Evolutionary conservation across 2,113 vertebrate genomes (phyloP).

Genomic region (Rhinoderma darwinii): DNA sequence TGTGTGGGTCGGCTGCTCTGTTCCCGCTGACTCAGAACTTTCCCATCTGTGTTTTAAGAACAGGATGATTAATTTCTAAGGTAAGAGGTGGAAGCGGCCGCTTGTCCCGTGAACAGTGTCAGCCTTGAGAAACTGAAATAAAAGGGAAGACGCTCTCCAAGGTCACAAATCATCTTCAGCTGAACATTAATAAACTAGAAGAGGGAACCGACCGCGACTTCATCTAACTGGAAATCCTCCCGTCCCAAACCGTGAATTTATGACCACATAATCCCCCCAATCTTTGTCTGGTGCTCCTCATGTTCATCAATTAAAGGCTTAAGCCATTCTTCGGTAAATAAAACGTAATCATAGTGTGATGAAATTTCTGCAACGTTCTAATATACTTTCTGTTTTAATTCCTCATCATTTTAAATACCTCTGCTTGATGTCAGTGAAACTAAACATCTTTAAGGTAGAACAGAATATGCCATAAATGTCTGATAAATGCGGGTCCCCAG

Average conservation of each 20-base stretch:
- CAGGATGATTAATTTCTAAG: slow-evolving; percentile 51
- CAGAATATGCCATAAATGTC: too few relatives aligned
- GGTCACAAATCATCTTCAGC: slow-evolving; percentile 36
- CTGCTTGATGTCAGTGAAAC: too few relatives aligned
- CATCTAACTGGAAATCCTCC: background rate
- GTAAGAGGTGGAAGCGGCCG: slow-evolving; percentile 28
- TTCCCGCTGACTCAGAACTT: slow-evolving; percentile 50
- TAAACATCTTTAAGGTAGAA: too few relatives aligned
- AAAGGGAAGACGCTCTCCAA: slow-evolving; percentile 22
- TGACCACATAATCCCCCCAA: background rate
- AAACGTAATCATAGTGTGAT: too few relatives aligned
- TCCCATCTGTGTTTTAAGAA: slow-evolving; percentile 53
- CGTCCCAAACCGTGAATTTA: background rate
- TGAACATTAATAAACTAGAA: slow-evolving; percentile 13
- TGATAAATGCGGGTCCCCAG: too few relatives aligned
- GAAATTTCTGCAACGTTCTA: too few relatives aligned
- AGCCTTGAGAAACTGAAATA: slow-evolving; percentile 48
- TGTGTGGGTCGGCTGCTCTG: slow-evolving; percentile 28
- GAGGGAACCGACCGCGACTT: background rate
- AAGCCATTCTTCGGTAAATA: too few relatives aligned
- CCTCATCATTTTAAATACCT: too few relatives aligned
- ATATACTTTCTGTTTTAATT: too few relatives aligned
- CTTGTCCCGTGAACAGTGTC: slow-evolving; percentile 30
- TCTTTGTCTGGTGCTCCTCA: background rate
- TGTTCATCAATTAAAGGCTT: background rate